Base-by-base conservation (phyloP, 2,113 vertebrate genomes). In the Bubalus kerabau region DNA sequence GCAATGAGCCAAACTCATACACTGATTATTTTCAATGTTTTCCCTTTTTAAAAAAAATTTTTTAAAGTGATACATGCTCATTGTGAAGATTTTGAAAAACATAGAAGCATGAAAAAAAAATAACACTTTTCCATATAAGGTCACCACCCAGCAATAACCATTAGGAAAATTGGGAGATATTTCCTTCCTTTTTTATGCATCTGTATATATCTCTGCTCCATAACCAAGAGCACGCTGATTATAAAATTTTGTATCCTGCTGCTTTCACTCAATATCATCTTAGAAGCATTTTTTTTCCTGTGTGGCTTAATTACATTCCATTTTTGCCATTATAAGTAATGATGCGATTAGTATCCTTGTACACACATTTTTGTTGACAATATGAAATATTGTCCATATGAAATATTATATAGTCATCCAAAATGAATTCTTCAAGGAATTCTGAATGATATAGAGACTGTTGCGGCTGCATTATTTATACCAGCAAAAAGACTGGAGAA, bases 311-410 rank as follows among this genome's bases (percentile, higher is more conserved):
- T 97, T 96, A 98, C 91, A 90, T 94, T 71, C 76, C 82, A 93
- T 86, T 89, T 97, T 96, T 88, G 86, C 94, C 94, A 94, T 97
- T 81, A 95, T 96, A 98, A 95, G 96, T 97, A 95, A 97, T 57
- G 87, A 94, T 96, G 88, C 6, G 62, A 96, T 98, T 97, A 97
- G 95, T 71, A 74, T 85, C 94, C 88, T 87, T 32, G 43, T 96
- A 94, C 74, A 94, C 97, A 95, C 56, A 32, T 96, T 92, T 97
- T 87, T 81, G 91, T 83, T 95, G 97, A 97, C 98, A 97, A 92
- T 62, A 93, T 97, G 96, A 98, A 97, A 97, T 98, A 98, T 74
- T 95, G 96, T 97, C 98, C 96, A 90, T 71, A 93, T 97, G 96
- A 98, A 97, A 97, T 97, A 98, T 96, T 96, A 96, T 52, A 83